Conservation (phyloP, 2,888 invertebrate genomes). For the Blastobasis adustella region DNA sequence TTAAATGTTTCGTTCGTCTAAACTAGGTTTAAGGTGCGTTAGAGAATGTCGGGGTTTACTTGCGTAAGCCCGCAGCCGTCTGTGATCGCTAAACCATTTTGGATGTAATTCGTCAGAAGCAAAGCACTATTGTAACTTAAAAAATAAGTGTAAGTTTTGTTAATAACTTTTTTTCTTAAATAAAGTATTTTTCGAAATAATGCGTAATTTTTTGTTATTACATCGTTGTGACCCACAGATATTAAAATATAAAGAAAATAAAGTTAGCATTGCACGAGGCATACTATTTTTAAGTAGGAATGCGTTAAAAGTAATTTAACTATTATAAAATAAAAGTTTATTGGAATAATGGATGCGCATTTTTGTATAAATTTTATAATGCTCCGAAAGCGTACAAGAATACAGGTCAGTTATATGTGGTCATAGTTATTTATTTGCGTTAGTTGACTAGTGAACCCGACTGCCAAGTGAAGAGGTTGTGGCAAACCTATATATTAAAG, state of each 20-base stretch:
- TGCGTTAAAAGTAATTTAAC: too few relatives aligned
- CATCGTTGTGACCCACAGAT: background rate
- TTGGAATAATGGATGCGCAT: too few relatives aligned
- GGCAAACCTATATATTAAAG: too few relatives aligned
- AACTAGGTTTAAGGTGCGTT: background rate
- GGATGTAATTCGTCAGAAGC: slow-evolving; percentile 10
- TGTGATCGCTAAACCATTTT: slow-evolving; percentile 19
- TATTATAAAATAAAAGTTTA: too few relatives aligned
- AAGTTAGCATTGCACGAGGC: too few relatives aligned
- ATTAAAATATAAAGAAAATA: background rate
- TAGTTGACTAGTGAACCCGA: too few relatives aligned
- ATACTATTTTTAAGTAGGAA: too few relatives aligned
- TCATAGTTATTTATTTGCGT: too few relatives aligned
- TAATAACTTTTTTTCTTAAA: slow-evolving; percentile 24
- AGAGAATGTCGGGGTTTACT: background rate
- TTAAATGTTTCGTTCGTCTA: background rate
- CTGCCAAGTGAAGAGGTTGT: too few relatives aligned
- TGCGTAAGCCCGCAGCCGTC: slow-evolving; percentile 13
- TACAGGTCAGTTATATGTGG: too few relatives aligned
- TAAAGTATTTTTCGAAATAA: slow-evolving; percentile 29
- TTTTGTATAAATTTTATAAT: too few relatives aligned
- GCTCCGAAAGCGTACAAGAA: too few relatives aligned
- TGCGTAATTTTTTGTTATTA: slow-evolving; percentile 8
- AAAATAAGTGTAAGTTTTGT: slow-evolving; percentile 29
- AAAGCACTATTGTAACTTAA: slow-evolving; percentile 20